Percentiles rank a stretch among this genome's conserved stretches.
Evolutionary conservation across 2,797 vertebrate genomes (phyloP).

Genomic region (Anguilla obscura): DNA sequence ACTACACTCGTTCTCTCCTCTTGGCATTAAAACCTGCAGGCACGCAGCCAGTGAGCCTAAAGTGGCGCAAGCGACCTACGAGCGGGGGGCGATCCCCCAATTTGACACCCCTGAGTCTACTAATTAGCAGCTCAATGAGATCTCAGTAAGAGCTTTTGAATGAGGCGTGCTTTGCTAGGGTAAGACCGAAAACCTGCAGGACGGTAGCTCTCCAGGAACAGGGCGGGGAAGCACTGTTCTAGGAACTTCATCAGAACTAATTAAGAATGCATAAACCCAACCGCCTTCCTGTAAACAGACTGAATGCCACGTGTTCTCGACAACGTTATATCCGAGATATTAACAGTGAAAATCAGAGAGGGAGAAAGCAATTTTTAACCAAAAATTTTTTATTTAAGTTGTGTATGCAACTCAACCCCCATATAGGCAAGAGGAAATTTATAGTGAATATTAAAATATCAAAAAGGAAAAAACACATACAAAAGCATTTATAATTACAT

Average conservation of each 20-base stretch:
- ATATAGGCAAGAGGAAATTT: background rate
- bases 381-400: background rate
- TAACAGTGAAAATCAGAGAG: background rate
- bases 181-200: too few species aligned
- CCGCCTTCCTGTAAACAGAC: background rate
- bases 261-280: background rate
- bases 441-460: background rate
- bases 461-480: background rate
- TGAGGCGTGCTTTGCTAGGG: too few species aligned
- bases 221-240: too few species aligned
- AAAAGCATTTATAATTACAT: background rate
- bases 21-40: slow-evolving; percentile 15
- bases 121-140: too few species aligned
- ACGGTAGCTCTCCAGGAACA: too few species aligned
- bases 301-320: background rate
- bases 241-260: background rate
- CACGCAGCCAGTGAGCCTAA: background rate
- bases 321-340: background rate
- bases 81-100: background rate
- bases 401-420: background rate
- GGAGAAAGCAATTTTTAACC: background rate
- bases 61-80: background rate
- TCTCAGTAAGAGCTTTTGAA: too few species aligned
- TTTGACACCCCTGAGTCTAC: too few species aligned
- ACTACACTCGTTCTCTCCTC: background rate